Base-by-base conservation (phyloP, 2,888 invertebrate species). In the Drosophila vallismaia region DNA sequence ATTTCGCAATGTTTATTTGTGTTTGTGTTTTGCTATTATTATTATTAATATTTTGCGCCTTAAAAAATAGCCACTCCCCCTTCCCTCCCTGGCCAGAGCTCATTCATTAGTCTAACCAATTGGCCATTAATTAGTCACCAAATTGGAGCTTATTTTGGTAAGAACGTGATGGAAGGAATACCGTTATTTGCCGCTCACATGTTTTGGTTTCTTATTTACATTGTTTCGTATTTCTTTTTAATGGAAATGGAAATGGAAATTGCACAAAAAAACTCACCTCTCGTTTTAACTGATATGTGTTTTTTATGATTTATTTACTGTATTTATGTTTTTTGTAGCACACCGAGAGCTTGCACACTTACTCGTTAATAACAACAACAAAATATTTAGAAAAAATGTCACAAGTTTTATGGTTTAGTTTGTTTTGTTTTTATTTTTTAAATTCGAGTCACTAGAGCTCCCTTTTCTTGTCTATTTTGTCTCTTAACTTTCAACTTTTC, bases 1-100 rank as follows among this genome's bases (percentile, higher is more conserved):
- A 89, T 89, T 89, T 89, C 86, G 80, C 88, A 89, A 89, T 66
- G 66, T 67, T 73, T 70, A 58, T 49, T 63, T 75, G 73, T 63
- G 60, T 66, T 66, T 57, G 69, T 60, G 58, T 62, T 67, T 72
- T 45, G 28, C 19, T 53, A 44, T 52, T 58, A 40, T 63, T 70
- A 56, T 66, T 42, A 53, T 40, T 67, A 31, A 51, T 33, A 24
- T 26, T 58, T 68, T 68, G 59, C 69, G 69, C 69, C 69, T 46
- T 42, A 42, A 28, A 10, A 26, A n/a, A 9, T 12, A 51, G 42
- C 5, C 31, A 48, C 33, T 52, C 19, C 10, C 12, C 24, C 19
- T 26, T 12, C 19, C 19, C 19, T 19, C 2, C 19, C 19, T 19
- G 19, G 19, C 19, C 19, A 58, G 49, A 28, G 8, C 33, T 0